Conservation (phyloP, 2,113 vertebrate genomes). For the Acrocephalus kingi region DNA sequence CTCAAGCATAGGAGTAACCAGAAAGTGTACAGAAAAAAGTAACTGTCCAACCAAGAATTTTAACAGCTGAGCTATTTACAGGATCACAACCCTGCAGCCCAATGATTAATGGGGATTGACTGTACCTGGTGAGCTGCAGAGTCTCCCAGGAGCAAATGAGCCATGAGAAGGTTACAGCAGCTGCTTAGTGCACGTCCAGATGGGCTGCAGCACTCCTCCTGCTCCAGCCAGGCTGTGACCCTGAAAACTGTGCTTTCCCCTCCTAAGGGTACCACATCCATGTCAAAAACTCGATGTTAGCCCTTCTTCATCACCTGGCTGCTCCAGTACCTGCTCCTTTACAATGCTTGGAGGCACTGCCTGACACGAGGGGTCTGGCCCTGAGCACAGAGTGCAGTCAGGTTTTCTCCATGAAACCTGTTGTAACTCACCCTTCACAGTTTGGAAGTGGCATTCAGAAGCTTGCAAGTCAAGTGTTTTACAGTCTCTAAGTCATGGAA, state of each 20-base stretch:
- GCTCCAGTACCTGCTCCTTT: neutral
- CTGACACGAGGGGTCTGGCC: neutral
- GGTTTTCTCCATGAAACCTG: neutral
- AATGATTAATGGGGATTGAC: neutral
- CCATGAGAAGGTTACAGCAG: neutral
- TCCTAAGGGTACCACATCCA: fast-evolving
- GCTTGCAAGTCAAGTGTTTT: neutral
- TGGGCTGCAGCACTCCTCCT: neutral
- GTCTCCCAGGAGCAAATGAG: neutral
- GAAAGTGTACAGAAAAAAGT: neutral
- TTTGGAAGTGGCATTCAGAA: fast-evolving
- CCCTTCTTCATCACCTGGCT: neutral
- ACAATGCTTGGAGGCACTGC: neutral
- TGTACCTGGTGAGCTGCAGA: neutral
- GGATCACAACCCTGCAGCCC: neutral
- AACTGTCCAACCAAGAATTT: neutral
- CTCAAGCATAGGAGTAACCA: neutral
- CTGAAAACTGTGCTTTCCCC: neutral
- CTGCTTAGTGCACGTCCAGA: fast-evolving
- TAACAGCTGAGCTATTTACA: neutral
- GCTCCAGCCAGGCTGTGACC: neutral
- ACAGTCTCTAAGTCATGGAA: neutral
- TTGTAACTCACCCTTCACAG: fast-evolving
- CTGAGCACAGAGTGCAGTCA: fast-evolving
- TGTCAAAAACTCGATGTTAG: fast-evolving